Base-by-base conservation (phyloP, 2,888 invertebrate species). In the Aspidiotus rigidus region DNA sequence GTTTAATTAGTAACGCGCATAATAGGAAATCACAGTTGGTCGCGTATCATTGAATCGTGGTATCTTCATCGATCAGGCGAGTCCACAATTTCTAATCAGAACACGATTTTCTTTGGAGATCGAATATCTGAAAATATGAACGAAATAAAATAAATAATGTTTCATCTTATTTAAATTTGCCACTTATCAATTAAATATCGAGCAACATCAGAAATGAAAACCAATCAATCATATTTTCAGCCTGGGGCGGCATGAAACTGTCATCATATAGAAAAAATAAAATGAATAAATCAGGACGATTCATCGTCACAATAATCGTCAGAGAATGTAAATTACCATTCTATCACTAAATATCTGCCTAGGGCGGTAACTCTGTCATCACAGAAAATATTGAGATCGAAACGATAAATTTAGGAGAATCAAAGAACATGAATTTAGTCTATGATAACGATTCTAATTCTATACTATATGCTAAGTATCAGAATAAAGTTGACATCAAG, bases 401-500 rank as follows among this genome's bases (percentile, higher is more conserved):
- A 28, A 3, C 49, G 10, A 3, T 6, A 49, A 3, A 11, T 49
- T 49, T n/a, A 49, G 2, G 2, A 49, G 6, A 2, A 49, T 49
- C 11, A 49, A 49, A 49, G 49, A 49, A 13, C 49, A 49, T 49
- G 49, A 1, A 49, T 49, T n/a, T 49, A 11, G 49, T 13, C 6
- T n/a, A 49, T 2, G n/a, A 13, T 49, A 11, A 3, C 10, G 11
- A 49, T 13, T 49, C 10, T 11, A 49, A 13, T 49, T 3, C n/a
- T 49, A 49, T n/a, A 49, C n/a, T 1, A n/a, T 49, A 49, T 6
- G 49, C 28, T 28, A 59, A 17, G 13, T 3, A 0, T 66, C 66
- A 42, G 17, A 40, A 8, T 11, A 7, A 57, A 57, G 7, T n/a
- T 44, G 28, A 66, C 66, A 66, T 66, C 66, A 66, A 17, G 16